These are phyloP conservation scores for Neomonachus schauinslandi DNA, from an alignment of 2,113 vertebrate species.

Conservation along the genomic window DNA sequence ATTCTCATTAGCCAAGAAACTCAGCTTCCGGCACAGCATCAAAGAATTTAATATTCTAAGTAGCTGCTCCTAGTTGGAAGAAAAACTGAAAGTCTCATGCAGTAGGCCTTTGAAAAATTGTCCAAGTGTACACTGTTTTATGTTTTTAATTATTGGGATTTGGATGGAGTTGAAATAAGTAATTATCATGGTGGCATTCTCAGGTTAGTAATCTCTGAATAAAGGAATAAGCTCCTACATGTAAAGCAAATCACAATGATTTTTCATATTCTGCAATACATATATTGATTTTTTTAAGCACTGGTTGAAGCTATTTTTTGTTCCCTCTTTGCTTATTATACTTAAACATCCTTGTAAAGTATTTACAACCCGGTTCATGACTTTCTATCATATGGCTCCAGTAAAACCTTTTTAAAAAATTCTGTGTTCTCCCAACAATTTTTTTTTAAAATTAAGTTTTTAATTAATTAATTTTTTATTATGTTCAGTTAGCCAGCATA, in stretches of 20 bases:
- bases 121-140: conserved; percentile 7
- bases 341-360: background rate
- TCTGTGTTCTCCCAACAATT: background rate
- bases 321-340: background rate
- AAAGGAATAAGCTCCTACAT: background rate
- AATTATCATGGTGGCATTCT: background rate
- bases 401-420: background rate
- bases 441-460: background rate
- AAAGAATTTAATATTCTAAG: background rate
- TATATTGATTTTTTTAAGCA: background rate
- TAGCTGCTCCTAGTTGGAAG: background rate
- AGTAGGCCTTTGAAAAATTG: conserved; percentile 49
- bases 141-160: conserved; percentile 52
- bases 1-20: background rate
- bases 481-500: background rate
- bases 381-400: background rate
- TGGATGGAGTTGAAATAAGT: conserved; percentile 49
- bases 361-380: no score
- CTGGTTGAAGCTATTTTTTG: background rate
- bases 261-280: background rate
- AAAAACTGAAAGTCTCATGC: background rate
- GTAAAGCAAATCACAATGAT: background rate
- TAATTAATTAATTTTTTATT: background rate
- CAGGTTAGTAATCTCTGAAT: background rate
- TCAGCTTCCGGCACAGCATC: background rate